Evolutionary conservation across 1,140 invertebrate genomes (phyloP).

Genomic region (Anoplophora glabripennis): DNA sequence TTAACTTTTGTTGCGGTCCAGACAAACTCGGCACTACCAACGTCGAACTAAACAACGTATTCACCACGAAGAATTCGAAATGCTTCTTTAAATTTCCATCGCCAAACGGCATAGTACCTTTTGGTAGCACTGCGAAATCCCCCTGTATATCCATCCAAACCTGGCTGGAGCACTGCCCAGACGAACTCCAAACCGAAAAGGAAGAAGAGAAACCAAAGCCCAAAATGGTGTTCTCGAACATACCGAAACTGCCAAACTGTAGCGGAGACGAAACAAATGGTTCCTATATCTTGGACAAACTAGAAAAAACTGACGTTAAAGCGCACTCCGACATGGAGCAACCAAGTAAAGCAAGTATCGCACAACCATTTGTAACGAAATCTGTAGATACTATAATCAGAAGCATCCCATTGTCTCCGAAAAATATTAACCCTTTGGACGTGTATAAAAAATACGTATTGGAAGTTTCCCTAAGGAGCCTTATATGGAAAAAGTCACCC

Average conservation of each 20-base stretch:
- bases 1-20: constrained; percentile 36
- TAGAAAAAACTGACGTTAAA: constrained; percentile 19
- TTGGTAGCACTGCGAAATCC: constrained; percentile 16
- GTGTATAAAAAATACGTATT: constrained; percentile 22
- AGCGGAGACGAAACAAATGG: no score
- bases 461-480: constrained; percentile 20
- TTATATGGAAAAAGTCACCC: constrained; percentile 18
- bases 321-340: neutral
- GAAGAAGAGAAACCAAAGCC: constrained; percentile 5
- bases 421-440: constrained; percentile 9
- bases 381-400: constrained; percentile 26
- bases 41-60: constrained; percentile 28
- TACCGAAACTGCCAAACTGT: neutral
- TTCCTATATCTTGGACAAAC: constrained; percentile 9
- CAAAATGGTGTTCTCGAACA: constrained; percentile 9
- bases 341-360: no score
- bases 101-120: constrained; percentile 29
- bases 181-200: neutral
- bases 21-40: constrained; percentile 34
- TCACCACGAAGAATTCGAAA: constrained; percentile 12
- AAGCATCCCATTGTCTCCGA: constrained; percentile 21
- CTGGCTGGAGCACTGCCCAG: constrained; percentile 14
- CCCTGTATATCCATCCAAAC: constrained; percentile 23
- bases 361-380: constrained; percentile 17
- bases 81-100: constrained; percentile 35